These are phyloP conservation scores for Danio tinwini DNA, from an alignment of 2,797 vertebrate species.

Conservation along the genomic window DNA sequence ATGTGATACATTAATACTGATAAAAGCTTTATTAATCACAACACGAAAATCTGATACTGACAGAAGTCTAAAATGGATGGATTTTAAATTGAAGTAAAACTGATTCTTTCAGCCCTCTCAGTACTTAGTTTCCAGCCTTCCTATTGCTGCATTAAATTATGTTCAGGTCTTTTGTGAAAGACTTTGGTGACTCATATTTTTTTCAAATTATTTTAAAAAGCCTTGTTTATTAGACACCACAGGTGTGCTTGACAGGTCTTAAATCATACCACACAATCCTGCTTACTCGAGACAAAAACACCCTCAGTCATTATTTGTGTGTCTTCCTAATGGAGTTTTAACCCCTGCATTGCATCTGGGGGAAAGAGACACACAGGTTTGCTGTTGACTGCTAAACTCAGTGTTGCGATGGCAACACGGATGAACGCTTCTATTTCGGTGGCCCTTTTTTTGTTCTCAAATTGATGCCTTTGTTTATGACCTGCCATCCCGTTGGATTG, in stretches of 20 bases:
- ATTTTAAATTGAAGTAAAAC: not conserved
- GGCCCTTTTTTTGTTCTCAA: constrained; percentile 19
- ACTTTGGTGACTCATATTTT: not conserved
- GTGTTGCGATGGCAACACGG: constrained; percentile 37
- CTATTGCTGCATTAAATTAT: not conserved
- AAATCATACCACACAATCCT: not conserved
- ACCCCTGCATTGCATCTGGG: not conserved
- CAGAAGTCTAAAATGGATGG: not conserved
- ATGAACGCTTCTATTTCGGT: constrained; percentile 7
- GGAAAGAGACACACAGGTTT: constrained; percentile 20
- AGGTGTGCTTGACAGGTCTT: not conserved
- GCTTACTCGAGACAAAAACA: not conserved
- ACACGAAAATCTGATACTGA: too few relatives aligned
- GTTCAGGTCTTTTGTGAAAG: constrained; percentile 1
- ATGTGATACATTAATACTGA: too few relatives aligned
- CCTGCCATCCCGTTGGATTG: not conserved
- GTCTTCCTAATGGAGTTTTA: constrained; percentile 14
- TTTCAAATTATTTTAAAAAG: constrained; percentile 20
- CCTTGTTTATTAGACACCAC: constrained; percentile 5
- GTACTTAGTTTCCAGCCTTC: not conserved
- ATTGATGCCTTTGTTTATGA: constrained; percentile 23
- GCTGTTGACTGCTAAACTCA: not conserved
- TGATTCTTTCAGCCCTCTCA: too few relatives aligned
- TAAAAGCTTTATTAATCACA: too few relatives aligned
- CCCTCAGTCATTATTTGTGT: not conserved